Percentiles rank a stretch among this genome's conserved stretches.
These are phyloP conservation scores for Cirrhinus molitorella DNA, from an alignment of 2,797 vertebrate species.

Conservation along the genomic window DNA sequence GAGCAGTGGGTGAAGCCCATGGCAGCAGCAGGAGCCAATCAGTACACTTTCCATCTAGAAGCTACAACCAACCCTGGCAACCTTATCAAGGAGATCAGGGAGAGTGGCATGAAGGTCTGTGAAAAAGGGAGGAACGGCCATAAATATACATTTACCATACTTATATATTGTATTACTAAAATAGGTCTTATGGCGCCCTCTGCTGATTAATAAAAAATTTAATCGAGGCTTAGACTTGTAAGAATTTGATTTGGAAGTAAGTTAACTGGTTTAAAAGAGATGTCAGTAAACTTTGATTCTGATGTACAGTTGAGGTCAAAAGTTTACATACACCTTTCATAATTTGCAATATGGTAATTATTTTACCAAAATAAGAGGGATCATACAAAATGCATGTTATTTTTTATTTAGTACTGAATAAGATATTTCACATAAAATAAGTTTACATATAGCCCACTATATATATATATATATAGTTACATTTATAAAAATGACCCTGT, in stretches of 20 bases:
- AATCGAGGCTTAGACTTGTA: not conserved
- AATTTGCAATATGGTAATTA: no score
- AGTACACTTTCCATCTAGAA: conserved; percentile 96
- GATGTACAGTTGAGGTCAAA: not conserved
- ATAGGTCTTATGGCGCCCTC: not conserved
- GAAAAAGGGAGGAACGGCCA: no score
- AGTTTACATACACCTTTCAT: no score
- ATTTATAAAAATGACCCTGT: no score
- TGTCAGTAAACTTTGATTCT: not conserved
- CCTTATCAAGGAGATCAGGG: conserved; percentile 94
- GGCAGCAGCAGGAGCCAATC: conserved; percentile 93
- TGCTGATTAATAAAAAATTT: not conserved
- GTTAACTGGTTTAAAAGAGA: not conserved
- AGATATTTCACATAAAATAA: no score
- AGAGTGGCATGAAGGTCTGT: conserved; percentile 96
- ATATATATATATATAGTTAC: no score
- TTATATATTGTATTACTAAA: no score
- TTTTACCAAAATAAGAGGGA: no score
- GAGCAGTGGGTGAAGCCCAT: conserved; percentile 98
- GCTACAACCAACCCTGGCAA: conserved; percentile 90
- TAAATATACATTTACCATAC: no score
- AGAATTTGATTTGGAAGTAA: not conserved
- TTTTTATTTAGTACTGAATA: no score
- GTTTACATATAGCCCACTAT: no score
- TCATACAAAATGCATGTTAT: no score